Evolutionary conservation across 2,797 vertebrate species (phyloP), one percentile per base, ranked within the genome.

Genomic region (Petrocephalus schoutedeni): DNA sequence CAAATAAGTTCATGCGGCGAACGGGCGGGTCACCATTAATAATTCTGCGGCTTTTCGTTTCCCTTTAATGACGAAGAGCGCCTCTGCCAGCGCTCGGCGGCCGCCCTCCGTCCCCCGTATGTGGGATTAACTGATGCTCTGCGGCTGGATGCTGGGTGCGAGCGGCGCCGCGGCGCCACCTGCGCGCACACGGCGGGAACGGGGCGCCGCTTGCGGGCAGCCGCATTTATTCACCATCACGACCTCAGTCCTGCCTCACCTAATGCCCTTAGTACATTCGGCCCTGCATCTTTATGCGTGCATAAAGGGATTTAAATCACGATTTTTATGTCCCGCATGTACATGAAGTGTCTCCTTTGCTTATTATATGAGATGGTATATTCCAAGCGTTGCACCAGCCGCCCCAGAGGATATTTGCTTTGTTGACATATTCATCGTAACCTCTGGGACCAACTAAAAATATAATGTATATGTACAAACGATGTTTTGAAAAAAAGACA

Each of bases 1-100:
- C 88, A 91, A 89, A 67, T 90, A 45, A 83, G 89, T 87, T 86
- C 88, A 90, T 89, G 87, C 45, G 53, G 6, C 61, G 16, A 61
- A 36, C 45, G 80, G 88, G 45, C 21, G 21, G 12, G 23, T 89
- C n/a, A 49, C 53, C 84, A 83, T 84, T 54, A 84, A 54, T 53
- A 12, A 14, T 83, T 87, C 85, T 56, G 71, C 16, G 61, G 36
- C 51, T 49, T 3, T 21, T 8, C 4, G 28, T 32, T 58, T 85
- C 54, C 6, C 32, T 4, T 51, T 45, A 61, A 16, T 51, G 19
- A 12, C n/a, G 28, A 64, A 49, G 10, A 45, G 58, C 16, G 58
- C 32, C n/a, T 36, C 21, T 71, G 36, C 57, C 28, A 32, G 32
- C 87, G 32, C 58, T 53, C 19, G 53, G 36, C 86, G 61, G 82